These are phyloP conservation scores for Disparrhopalites patrizii DNA, from an alignment of 2,888 invertebrate genomes.

Conservation along the genomic window DNA sequence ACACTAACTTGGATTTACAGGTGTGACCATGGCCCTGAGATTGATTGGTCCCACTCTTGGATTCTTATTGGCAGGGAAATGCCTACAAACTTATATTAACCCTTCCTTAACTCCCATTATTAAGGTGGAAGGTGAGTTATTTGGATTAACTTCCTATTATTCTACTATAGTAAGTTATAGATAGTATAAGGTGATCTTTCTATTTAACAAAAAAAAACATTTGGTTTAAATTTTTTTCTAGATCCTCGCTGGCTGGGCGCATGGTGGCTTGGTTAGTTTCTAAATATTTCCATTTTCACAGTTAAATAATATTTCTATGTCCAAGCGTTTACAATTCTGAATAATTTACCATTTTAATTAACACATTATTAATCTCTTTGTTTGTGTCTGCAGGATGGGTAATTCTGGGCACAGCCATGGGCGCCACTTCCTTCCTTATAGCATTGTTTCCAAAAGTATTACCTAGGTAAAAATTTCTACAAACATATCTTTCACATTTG, in stretches of 20 bases:
- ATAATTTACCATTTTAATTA: no score
- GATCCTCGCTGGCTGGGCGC: slow-evolving; percentile 68
- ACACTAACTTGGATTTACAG: slow-evolving; percentile 49
- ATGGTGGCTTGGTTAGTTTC: slow-evolving; percentile 70
- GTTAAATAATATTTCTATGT: no score
- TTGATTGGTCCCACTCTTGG: slow-evolving; percentile 65
- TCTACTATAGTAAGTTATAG: no score
- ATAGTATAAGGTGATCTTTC: no score
- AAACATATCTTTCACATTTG: background rate
- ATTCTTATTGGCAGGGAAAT: slow-evolving; percentile 57
- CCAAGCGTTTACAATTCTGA: no score
- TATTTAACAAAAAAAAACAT: background rate
- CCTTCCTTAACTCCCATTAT: slow-evolving; percentile 61
- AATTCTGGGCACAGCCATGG: slow-evolving; percentile 57
- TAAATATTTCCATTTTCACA: no score
- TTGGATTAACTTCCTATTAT: slow-evolving; percentile 35
- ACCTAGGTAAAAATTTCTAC: slow-evolving; percentile 50
- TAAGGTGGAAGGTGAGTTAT: slow-evolving; percentile 47
- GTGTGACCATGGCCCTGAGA: slow-evolving; percentile 57
- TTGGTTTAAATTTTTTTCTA: slow-evolving; percentile 29
- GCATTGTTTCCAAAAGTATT: slow-evolving; percentile 63
- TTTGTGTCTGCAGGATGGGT: slow-evolving; percentile 54
- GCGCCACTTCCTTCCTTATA: slow-evolving; percentile 60
- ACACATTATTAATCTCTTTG: no score
- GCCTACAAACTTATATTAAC: slow-evolving; percentile 60